Evolutionary conservation across 2,797 vertebrate species (phyloP).

Genomic region (Tamandua tetradactyla): DNA sequence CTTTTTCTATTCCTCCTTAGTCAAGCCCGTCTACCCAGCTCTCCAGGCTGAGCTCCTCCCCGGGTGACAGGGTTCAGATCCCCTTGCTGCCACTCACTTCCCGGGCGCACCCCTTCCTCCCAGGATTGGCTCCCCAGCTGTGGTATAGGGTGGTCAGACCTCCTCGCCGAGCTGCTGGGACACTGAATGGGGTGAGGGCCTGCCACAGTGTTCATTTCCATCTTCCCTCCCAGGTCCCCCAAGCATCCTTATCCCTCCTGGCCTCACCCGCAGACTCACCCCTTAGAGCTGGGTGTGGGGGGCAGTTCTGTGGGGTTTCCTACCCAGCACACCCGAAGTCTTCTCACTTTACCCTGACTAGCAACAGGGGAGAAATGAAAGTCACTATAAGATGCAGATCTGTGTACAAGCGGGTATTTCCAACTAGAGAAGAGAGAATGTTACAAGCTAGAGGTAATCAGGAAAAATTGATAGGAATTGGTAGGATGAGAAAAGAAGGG

Average conservation of each 20-base stretch:
- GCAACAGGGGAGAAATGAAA: background rate
- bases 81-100: background rate
- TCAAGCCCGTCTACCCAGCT: background rate
- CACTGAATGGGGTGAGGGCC: background rate
- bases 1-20: background rate
- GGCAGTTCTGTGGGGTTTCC: background rate
- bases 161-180: background rate
- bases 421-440: background rate
- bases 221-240: background rate
- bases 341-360: background rate
- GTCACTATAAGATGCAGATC: background rate
- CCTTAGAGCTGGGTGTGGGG: background rate
- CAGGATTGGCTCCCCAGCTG: background rate
- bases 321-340: background rate
- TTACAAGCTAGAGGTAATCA: background rate
- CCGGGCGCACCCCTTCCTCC: accelerated
- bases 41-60: no score
- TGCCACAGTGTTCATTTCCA: no score
- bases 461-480: background rate
- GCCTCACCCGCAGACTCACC: background rate
- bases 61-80: background rate
- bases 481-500: background rate
- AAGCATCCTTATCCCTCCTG: background rate
- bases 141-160: background rate
- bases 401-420: background rate